These are phyloP conservation scores for Lissonota sp. DNA, from an alignment of 2,888 invertebrate species.

Conservation along the genomic window DNA sequence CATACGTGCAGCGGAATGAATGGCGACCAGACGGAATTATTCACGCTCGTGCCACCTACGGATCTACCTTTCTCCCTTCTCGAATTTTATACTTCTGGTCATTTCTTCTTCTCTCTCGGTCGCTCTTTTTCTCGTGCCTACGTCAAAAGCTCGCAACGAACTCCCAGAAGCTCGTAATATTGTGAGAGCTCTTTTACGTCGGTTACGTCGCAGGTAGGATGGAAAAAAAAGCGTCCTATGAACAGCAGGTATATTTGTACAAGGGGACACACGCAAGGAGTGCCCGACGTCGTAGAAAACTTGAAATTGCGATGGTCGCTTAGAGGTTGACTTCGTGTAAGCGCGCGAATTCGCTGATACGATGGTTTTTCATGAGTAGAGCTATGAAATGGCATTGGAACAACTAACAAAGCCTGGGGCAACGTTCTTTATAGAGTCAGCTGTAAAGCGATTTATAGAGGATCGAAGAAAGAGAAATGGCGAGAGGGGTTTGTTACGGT, in stretches of 20 bases:
- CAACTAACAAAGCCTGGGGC: not conserved
- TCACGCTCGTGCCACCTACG: slow-evolving; percentile 74
- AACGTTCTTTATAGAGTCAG: not conserved
- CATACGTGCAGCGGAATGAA: slow-evolving; percentile 75
- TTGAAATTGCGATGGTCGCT: slow-evolving; percentile 52
- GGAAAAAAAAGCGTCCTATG: slow-evolving; percentile 1
- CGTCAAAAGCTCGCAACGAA: slow-evolving; percentile 32
- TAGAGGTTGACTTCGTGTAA: slow-evolving; percentile 24
- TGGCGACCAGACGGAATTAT: slow-evolving; percentile 78
- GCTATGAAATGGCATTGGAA: not conserved
- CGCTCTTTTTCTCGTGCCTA: not conserved
- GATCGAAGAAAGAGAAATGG: not conserved
- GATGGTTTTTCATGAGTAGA: slow-evolving; percentile 2
- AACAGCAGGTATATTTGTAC: not conserved
- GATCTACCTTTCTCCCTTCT: not conserved
- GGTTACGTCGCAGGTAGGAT: not conserved
- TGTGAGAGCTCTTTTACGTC: slow-evolving; percentile 48
- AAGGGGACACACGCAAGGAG: not conserved
- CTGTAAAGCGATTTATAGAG: too few relatives aligned
- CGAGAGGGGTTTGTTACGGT: too few relatives aligned
- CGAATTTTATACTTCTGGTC: not conserved
- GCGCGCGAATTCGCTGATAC: slow-evolving; percentile 19
- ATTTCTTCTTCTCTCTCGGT: slow-evolving; percentile 5
- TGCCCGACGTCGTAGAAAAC: slow-evolving; percentile 16
- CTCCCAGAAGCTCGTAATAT: slow-evolving; percentile 33